Evolutionary conservation across 2,113 vertebrate species (phyloP), one percentile per base, ranked within the genome.

Genomic region (Bubo blakistoni): DNA sequence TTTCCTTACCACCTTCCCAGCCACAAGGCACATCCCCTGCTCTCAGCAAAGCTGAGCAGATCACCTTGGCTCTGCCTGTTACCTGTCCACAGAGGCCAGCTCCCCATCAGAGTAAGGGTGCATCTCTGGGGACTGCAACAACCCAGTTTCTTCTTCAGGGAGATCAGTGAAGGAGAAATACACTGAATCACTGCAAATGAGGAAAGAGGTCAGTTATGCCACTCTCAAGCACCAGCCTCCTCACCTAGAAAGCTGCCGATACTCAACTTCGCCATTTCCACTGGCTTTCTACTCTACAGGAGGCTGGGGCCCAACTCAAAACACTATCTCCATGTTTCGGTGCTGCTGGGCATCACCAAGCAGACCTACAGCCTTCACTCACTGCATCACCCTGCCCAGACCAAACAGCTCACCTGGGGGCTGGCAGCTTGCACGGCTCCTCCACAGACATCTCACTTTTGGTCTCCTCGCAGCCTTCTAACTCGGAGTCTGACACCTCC

Each of bases 71-170:
- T 83, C 30, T 81, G 74, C 34, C 29, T 1, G 4, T 97, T 95
- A 99, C 99, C 98, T 98, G 85, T 98, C 97, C 26, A 69, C 36
- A 5, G 95, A 81, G 2, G 95, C 81, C 72, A 97, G 97, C 74
- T 99, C 98, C 95, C 98, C 98, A 1, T 99, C 99, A 0, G 99
- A 99, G 91, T 98, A 97, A 7, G 98, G 97, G 51, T 98, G 95
- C 73, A 89, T 78, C 27, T 98, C 98, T 88, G 73, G 97, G 38
- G 91, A 80, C 81, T 95, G 98, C 1, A 63, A 29, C 0, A 32
- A 58, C 11, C 32, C n/a, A 2, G 58, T 16, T 72, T 95, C 97
- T 81, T 98, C 98, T 63, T 11, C 65, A 11, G 93, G 97, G 76
- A 97, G 94, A 91, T 98, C 98, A 92, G 96, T 80, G 32, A 97